Base-by-base conservation (phyloP, 2,113 vertebrate genomes). In the Garra rufa region DNA sequence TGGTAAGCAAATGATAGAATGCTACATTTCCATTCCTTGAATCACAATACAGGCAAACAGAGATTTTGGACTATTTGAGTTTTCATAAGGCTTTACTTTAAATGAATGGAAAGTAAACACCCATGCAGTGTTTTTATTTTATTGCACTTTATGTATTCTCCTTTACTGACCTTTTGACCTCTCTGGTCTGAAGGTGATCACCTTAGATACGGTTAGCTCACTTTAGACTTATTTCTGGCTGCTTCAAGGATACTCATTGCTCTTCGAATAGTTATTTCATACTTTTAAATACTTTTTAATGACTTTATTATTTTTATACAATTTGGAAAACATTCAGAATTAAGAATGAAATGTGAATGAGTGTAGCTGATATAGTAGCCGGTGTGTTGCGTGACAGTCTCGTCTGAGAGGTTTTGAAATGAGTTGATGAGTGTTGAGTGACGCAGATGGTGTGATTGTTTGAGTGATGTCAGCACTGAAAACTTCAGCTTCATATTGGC, bases 381-480 rank as follows among this genome's bases (percentile, higher is more conserved):
- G 1, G 57, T 10, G 61, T 67, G 3, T 65, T 65, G 63, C 17
- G 17, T 38, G 30, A 9, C 15, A 13, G 38, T 70, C 19, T n/a
- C 4, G 69, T 43, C 38, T 6, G 69, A 43, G 19, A 43, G 69
- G 38, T 24, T 71, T 7, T 38, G 63, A 67, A 71, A 71, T 0
- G 67, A 41, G 67, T 43, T 70, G 17, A n/a, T 6, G 34, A 24
- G 38, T 71, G 67, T 71, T 11, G 15, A 52, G 26, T 76, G 73
- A 76, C 26, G 9, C 73, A 76, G 26, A 52, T 30, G 43, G 43
- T 82, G 38, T 19, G 50, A 73, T 57, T 26, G 26, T 52, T 78
- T 67, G 41, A 30, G 61, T 41, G 34, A 76, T 26, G 17, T 77
- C 79, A 76, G 63, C 24, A 55, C n/a, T 30, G n/a, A 82, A 82